A percentile compares a stretch with the other conserved stretches of the same genome.
phyloP scores from a whole-genome alignment of 2,888 invertebrate genomes.

The Uropetala carovei region DNA sequence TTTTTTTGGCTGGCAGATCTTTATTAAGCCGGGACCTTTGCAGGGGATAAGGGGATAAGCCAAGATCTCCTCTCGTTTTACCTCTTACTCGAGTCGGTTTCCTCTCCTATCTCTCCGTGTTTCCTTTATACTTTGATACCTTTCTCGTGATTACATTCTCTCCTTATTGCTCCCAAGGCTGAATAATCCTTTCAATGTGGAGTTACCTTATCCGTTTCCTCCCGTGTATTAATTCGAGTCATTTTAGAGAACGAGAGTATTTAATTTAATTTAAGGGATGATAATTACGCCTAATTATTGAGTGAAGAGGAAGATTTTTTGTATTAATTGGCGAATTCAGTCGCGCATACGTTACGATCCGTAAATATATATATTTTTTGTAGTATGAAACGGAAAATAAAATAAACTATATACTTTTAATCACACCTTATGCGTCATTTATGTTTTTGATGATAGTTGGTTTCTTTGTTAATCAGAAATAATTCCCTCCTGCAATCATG shows the following conservation, averaged over 20 bases:
- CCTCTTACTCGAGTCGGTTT: neutral
- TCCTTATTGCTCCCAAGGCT: neutral
- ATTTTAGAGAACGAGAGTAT: neutral
- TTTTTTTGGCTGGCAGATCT: conserved; percentile 4
- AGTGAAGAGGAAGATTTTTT: no score
- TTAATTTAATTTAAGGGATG: neutral
- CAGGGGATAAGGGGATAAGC: neutral
- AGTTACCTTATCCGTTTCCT: neutral
- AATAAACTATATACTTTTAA: no score
- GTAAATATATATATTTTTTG: no score
- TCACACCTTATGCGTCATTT: no score
- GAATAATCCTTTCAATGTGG: neutral
- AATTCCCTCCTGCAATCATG: no score
- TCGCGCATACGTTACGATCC: no score
- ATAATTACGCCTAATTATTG: no score
- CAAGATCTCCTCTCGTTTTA: neutral
- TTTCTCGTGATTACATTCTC: neutral
- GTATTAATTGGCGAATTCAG: no score
- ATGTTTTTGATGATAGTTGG: no score
- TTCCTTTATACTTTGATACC: neutral
- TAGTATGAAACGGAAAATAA: no score
- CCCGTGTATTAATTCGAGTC: neutral
- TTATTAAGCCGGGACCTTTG: conserved; percentile 36
- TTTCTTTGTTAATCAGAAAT: no score
- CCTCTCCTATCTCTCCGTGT: conserved; percentile 2